Base-by-base conservation (phyloP, 2,113 vertebrate genomes). In the Aramus guarauna region DNA sequence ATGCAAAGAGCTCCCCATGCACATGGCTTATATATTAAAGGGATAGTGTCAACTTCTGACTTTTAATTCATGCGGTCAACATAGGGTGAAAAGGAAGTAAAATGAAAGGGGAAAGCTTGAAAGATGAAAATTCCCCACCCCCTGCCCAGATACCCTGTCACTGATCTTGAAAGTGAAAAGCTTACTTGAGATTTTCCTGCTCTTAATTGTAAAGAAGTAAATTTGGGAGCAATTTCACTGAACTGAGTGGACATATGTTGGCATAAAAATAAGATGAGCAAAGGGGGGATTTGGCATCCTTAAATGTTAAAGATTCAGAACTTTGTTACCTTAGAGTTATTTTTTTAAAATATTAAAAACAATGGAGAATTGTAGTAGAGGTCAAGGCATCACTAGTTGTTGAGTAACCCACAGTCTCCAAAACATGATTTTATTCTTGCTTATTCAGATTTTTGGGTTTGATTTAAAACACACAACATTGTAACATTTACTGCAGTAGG, bases 1-100 rank as follows among this genome's bases (percentile, higher is more conserved):
- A 1, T 72, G 52, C 47, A 32, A 53, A 68, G 59, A 69, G 9
- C 34, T 66, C 24, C 17, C 29, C 3, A 1, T 89, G 72, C 41
- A 17, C 0, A 0, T 37, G n/a, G 24, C 4, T 72, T 55, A 4
- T 17, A 2, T 37, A 3, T 85, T 78, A 66, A 67, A 79, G n/a
- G 13, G 22, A 12, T 59, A 39, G 27, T 27, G 23, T 52, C 48
- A 43, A 10, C 16, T 60, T 85, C 6, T 55, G 36, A 7, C n/a
- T 73, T 88, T 9, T n/a, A 79, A 12, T 81, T 37, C 17, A 81
- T 95, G 32, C 7, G 29, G 55, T 58, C 84, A 66, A 11, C 22
- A 3, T 9, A 36, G 18, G 29, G 13, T 81, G 30, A 80, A 55
- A 76, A 81, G 47, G 26, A 63, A n/a, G 20, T 81, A 52, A 62